Evolutionary conservation across 1,140 invertebrate species (phyloP).

Genomic region (Bombus affinis): DNA sequence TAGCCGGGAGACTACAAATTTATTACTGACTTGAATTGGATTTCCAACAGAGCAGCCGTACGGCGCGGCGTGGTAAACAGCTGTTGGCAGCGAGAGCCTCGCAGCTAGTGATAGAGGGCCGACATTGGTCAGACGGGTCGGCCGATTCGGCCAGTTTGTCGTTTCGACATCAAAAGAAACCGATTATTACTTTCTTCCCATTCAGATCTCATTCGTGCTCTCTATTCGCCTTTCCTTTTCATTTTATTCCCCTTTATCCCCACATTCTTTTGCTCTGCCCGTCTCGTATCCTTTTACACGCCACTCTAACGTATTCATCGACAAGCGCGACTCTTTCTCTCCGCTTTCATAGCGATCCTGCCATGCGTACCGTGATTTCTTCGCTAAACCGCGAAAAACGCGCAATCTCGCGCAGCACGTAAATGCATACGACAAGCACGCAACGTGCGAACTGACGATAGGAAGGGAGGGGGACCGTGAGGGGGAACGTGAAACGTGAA

Average conservation of each 20-base stretch:
- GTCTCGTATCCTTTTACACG: not conserved
- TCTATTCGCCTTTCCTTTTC: not conserved
- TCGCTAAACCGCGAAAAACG: not conserved
- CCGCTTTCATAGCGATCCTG: not conserved
- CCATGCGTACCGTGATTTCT: not conserved
- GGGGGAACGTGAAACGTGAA: not conserved
- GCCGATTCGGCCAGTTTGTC: not conserved
- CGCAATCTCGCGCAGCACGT: not conserved
- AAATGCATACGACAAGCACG: not conserved
- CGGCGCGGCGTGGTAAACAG: conserved; percentile 18
- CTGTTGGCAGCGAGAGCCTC: not conserved
- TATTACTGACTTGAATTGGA: conserved; percentile 31
- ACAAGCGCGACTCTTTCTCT: conserved; percentile 1
- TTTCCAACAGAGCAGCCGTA: not conserved
- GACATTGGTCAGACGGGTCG: conserved; percentile 27
- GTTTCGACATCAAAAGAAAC: not conserved
- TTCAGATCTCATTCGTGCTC: not conserved
- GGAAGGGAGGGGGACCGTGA: not conserved
- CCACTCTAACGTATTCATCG: not conserved
- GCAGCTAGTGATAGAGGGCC: conserved; percentile 17
- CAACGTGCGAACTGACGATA: not conserved
- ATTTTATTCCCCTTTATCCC: too few relatives aligned
- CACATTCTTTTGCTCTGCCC: not conserved
- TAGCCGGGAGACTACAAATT: not conserved
- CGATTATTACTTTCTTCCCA: not conserved